These are phyloP conservation scores for Iphiclides podalirius DNA, from an alignment of 2,888 invertebrate genomes.

Conservation along the genomic window DNA sequence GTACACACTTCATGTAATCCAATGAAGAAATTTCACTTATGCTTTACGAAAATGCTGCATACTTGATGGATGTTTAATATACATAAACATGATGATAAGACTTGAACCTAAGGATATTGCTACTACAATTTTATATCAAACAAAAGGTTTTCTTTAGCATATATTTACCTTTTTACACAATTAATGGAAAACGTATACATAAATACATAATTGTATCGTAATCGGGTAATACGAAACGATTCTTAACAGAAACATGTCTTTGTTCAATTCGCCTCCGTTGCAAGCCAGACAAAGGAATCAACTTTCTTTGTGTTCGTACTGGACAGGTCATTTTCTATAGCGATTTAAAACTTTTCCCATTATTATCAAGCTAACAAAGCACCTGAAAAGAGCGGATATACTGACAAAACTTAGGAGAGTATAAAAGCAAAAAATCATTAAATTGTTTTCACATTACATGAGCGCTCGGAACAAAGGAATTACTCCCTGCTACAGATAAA, in stretches of 20 bases:
- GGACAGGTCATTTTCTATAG: conserved; percentile 4
- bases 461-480: not conserved
- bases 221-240: no score
- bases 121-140: no score
- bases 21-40: conserved; percentile 69
- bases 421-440: not conserved
- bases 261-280: conserved; percentile 1
- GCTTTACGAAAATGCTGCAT: conserved; percentile 40
- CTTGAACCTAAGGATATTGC: no score
- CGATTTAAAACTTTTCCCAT: conserved; percentile 1
- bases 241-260: not conserved
- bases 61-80: no score
- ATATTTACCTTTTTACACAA: no score
- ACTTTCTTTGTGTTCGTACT: conserved; percentile 9
- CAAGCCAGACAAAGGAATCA: conserved; percentile 11
- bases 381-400: not conserved
- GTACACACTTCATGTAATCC: conserved; percentile 73
- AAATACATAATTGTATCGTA: no score
- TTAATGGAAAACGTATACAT: no score
- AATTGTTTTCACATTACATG: not conserved
- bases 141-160: no score
- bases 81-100: no score
- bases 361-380: not conserved
- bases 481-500: not conserved
- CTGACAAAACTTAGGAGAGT: not conserved